phyloP scores from a whole-genome alignment of 2,888 invertebrate genomes.

The Heliconius erato region DNA sequence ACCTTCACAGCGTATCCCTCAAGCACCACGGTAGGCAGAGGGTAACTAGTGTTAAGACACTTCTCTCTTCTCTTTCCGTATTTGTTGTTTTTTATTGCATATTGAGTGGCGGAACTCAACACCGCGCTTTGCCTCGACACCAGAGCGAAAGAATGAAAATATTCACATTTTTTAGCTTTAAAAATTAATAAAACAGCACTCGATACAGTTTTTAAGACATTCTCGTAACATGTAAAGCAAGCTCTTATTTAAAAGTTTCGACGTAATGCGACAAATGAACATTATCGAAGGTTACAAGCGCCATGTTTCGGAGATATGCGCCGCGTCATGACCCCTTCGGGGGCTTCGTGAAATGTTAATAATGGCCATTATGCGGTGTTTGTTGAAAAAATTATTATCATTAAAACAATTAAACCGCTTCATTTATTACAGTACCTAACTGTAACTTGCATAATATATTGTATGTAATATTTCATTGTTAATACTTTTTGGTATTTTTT shows the following conservation, averaged over 20 bases:
- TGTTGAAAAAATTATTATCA: conserved; percentile 39
- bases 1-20: too few species aligned
- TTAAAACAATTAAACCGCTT: conserved; percentile 1
- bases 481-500: neutral
- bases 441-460: neutral
- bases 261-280: conserved; percentile 25
- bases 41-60: too few species aligned
- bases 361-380: conserved; percentile 34
- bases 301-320: conserved; percentile 20
- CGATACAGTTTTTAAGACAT: neutral
- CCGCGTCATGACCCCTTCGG: conserved; percentile 29
- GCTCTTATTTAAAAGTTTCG: neutral
- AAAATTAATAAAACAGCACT: neutral
- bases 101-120: too few species aligned
- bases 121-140: too few species aligned
- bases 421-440: conserved; percentile 17
- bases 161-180: neutral
- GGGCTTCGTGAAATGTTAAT: conserved; percentile 35
- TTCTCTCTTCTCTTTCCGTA: too few species aligned
- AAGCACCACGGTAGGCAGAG: too few species aligned
- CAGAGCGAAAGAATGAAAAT: too few species aligned
- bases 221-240: neutral
- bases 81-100: too few species aligned
- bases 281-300: conserved; percentile 25
- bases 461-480: neutral